Percentiles rank a stretch among this genome's conserved stretches.
These are phyloP conservation scores for Brachystomella parvula DNA, from an alignment of 1,140 invertebrate species.

Conservation along the genomic window DNA sequence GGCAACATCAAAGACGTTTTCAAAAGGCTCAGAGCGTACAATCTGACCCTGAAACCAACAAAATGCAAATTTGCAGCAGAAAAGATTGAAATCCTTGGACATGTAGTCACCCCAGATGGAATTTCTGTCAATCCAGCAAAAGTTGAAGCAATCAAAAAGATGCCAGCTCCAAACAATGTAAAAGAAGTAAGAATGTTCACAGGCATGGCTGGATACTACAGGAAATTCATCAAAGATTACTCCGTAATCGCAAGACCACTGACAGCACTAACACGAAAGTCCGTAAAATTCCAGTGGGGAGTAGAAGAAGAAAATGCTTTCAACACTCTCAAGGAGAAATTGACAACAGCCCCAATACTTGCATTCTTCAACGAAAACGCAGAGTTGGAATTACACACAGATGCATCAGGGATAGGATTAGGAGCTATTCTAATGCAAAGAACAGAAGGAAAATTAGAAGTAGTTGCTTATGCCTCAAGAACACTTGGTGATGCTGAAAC, in stretches of 20 bases:
- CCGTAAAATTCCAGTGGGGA: neutral
- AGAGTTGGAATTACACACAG: slow-evolving; percentile 20
- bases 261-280: neutral
- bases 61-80: slow-evolving; percentile 39
- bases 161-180: slow-evolving; percentile 32
- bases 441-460: slow-evolving; percentile 15
- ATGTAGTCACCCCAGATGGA: slow-evolving; percentile 42
- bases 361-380: slow-evolving; percentile 7
- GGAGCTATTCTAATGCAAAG: slow-evolving; percentile 39
- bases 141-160: slow-evolving; percentile 39
- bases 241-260: slow-evolving; percentile 36
- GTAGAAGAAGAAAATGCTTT: neutral
- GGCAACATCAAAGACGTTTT: neutral
- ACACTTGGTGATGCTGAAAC: slow-evolving; percentile 36
- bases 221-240: slow-evolving; percentile 41
- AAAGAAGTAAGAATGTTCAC: slow-evolving; percentile 38
- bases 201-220: slow-evolving; percentile 41
- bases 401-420: slow-evolving; percentile 38
- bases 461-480: slow-evolving; percentile 40
- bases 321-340: neutral
- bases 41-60: slow-evolving; percentile 28
- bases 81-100: slow-evolving; percentile 42
- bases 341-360: slow-evolving; percentile 15
- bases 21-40: neutral
- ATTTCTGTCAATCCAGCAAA: slow-evolving; percentile 42